A percentile compares a stretch with the other conserved stretches of the same genome.
Evolutionary conservation across 2,888 invertebrate species (phyloP).

Genomic region (Orthosia incerta): DNA sequence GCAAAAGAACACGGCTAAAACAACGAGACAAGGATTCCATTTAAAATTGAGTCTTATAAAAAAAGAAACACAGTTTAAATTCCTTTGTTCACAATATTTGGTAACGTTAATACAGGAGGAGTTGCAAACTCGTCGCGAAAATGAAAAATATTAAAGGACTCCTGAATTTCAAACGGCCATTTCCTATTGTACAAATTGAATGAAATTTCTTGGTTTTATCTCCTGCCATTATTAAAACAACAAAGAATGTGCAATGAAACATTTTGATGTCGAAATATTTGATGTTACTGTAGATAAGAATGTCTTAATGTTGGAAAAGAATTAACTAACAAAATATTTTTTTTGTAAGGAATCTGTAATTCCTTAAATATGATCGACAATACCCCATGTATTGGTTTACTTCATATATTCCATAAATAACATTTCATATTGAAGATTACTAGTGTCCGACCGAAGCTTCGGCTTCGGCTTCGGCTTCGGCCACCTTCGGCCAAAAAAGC

Average conservation of each 20-base stretch:
- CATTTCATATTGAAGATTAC: neutral
- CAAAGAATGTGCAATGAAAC: slow-evolving; percentile 59
- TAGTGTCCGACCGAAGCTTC: too few relatives aligned
- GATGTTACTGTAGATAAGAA: slow-evolving; percentile 15
- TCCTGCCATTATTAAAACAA: slow-evolving; percentile 57
- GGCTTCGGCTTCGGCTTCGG: too few relatives aligned
- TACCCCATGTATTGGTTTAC: too few relatives aligned
- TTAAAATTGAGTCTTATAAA: slow-evolving; percentile 23
- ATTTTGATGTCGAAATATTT: slow-evolving; percentile 51
- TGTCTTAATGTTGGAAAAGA: neutral
- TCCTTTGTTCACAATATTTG: slow-evolving; percentile 24
- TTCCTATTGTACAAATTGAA: slow-evolving; percentile 66
- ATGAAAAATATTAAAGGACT: slow-evolving; percentile 64
- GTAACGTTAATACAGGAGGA: slow-evolving; percentile 37
- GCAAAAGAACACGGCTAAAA: slow-evolving; percentile 37
- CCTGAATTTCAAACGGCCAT: slow-evolving; percentile 58
- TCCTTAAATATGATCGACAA: too few relatives aligned
- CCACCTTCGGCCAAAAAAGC: too few relatives aligned
- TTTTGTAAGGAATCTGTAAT: slow-evolving; percentile 9
- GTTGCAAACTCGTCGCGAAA: slow-evolving; percentile 43
- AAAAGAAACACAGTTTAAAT: slow-evolving; percentile 43
- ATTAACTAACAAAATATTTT: neutral
- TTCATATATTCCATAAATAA: neutral
- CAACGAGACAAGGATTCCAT: slow-evolving; percentile 17
- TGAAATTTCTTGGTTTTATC: slow-evolving; percentile 62